Conservation (phyloP, 2,113 vertebrate genomes). For the Himantopus leucocephalus region DNA sequence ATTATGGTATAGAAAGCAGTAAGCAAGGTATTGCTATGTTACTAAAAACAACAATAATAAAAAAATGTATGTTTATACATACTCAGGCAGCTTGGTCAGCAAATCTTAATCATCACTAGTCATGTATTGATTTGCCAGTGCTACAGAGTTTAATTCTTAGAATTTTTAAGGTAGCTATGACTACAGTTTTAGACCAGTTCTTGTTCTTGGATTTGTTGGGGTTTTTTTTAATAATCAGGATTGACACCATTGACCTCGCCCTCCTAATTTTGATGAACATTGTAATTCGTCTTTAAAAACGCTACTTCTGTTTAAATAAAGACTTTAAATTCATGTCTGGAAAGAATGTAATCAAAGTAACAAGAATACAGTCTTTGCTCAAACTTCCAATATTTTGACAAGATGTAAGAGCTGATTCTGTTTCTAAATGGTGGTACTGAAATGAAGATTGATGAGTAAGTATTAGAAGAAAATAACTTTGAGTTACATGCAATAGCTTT, state of each 20-base stretch:
- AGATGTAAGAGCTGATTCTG: background rate
- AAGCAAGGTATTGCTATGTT: background rate
- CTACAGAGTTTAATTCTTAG: background rate
- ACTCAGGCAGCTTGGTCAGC: background rate
- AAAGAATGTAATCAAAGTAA: background rate
- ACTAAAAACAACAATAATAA: background rate
- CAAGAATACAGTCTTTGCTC: background rate
- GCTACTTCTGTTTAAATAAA: background rate
- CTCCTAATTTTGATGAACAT: background rate
- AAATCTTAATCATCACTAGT: background rate
- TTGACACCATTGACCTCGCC: background rate
- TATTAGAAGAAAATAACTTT: slow-evolving; percentile 54
- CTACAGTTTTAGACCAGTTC: background rate
- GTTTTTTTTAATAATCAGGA: background rate
- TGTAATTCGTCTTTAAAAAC: background rate
- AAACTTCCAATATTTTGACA: slow-evolving; percentile 24
- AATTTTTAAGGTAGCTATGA: background rate
- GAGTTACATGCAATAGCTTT: slow-evolving; percentile 47
- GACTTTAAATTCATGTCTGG: background rate
- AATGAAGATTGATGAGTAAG: slow-evolving; percentile 49
- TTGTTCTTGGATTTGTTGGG: background rate
- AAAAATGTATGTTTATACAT: background rate
- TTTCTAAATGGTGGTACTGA: background rate
- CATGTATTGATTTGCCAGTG: background rate
- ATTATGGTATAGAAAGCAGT: background rate